Evolutionary conservation across 1,140 invertebrate genomes (phyloP).

Genomic region (Achatina immaculata): DNA sequence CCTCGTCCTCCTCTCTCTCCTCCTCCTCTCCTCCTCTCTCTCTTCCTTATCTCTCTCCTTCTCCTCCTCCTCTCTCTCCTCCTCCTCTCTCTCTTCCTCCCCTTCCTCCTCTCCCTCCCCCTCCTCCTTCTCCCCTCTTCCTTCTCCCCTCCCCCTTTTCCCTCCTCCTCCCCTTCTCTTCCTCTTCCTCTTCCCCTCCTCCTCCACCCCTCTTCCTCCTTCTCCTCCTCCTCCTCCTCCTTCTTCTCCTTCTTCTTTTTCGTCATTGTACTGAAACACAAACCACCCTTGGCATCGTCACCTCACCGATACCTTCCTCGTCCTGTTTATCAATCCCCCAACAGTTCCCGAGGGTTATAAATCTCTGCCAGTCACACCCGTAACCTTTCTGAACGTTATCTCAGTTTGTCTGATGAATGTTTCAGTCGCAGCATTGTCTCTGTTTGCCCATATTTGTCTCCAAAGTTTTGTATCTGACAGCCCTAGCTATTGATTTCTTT

Average conservation of each 20-base stretch:
- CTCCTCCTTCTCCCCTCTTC: slow-evolving; percentile 2
- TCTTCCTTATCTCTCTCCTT: slow-evolving; percentile 1
- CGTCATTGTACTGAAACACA: background rate
- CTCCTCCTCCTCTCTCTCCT: background rate
- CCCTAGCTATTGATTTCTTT: too few species aligned
- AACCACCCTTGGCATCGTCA: background rate
- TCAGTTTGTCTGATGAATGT: slow-evolving; percentile 3
- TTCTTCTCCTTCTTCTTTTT: slow-evolving; percentile 9
- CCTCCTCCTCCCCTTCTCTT: slow-evolving; percentile 8
- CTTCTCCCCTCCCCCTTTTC: slow-evolving; percentile 8
- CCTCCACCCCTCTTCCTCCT: too few species aligned
- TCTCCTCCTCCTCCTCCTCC: slow-evolving; percentile 8
- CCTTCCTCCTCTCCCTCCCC: background rate
- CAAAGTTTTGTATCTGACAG: too few species aligned
- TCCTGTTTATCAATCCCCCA: background rate
- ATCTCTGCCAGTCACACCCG: background rate
- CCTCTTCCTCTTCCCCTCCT: too few species aligned
- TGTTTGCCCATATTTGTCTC: background rate
- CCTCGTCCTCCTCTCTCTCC: too few species aligned
- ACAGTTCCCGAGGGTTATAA: too few species aligned
- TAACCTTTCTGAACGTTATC: background rate
- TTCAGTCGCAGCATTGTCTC: background rate
- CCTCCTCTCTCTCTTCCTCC: background rate
- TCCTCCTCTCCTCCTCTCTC: too few species aligned
- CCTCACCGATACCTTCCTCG: background rate